These are phyloP conservation scores for Psammodynastes pulverulentus DNA, from an alignment of 2,113 vertebrate species.

Conservation along the genomic window DNA sequence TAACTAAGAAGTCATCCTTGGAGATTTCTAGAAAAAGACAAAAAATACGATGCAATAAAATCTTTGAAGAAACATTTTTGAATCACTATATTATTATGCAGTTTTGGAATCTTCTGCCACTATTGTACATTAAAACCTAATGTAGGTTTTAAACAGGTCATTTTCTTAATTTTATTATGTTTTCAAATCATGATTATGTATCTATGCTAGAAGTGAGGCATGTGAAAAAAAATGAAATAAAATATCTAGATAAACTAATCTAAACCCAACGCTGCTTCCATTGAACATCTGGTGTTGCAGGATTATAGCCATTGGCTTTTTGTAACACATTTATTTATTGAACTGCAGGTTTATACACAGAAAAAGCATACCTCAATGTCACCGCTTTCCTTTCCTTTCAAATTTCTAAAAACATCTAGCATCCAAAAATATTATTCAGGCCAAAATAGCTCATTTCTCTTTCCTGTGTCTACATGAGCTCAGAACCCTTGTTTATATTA, in stretches of 20 bases:
- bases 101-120: not conserved
- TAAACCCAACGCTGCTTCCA: not conserved
- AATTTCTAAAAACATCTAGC: not conserved
- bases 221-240: not conserved
- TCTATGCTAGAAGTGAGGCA: not conserved
- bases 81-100: not conserved
- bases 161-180: not conserved
- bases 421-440: not conserved
- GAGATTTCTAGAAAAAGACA: not conserved
- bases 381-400: not conserved
- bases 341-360: not conserved
- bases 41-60: not conserved
- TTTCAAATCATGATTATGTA: not conserved
- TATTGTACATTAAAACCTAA: not conserved
- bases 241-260: not conserved
- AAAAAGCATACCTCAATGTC: not conserved
- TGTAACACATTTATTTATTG: not conserved
- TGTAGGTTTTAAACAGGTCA: not conserved
- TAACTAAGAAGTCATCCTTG: not conserved
- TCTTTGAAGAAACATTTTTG: not conserved
- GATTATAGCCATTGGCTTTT: not conserved
- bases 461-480: not conserved
- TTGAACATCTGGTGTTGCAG: not conserved
- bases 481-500: not conserved
- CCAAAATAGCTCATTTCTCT: not conserved